Evolutionary conservation across 1,140 invertebrate genomes (phyloP), one percentile per base, ranked within the genome.

Genomic region (Lepidurus apus): DNA sequence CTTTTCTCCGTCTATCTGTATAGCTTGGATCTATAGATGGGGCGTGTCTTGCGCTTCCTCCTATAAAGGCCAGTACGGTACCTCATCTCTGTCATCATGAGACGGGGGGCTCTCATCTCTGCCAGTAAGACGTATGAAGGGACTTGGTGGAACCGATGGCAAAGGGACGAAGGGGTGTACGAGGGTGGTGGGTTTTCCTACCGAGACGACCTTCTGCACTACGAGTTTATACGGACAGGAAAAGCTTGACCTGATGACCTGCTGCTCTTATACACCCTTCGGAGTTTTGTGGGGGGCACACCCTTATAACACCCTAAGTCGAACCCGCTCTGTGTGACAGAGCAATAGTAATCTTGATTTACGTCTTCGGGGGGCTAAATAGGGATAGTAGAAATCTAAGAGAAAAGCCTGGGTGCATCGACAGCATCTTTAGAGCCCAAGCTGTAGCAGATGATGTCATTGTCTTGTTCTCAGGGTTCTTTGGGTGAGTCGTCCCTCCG

Each of bases 371-470:
- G 34, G 34, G 53, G 53, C 53, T 65, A 65, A 65, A 65, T 65
- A 65, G 53, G 53, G 13, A 17, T 8, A 65, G 53, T 65, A 65
- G 53, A 65, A 65, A 65, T 7, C 53, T 13, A 17, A 17, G 45
- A 21, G 53, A 13, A 65, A 65, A 65, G 53, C 53, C 53, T 65
- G 53, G 53, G 7, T 65, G 21, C 53, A 21, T 65, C 13, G 53
- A 65, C 53, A 11, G 13, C 53, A 65, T 65, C 53, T 65, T 65
- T 13, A 65, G 13, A 17, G 53, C 53, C 53, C 53, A 13, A 65
- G 53, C 53, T 65, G 53, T 65, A 65, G 53, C 53, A 65, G 53
- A 65, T 65, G 53, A 65, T 65, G 53, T 65, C 53, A 65, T n/a
- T 65, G 53, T 17, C 53, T n/a, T 65, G 53, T 65, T 65, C 53